Percentiles rank a stretch among this genome's conserved stretches.
phyloP scores from a whole-genome alignment of 2,888 invertebrate genomes.

The Eristalinus aeneus region DNA sequence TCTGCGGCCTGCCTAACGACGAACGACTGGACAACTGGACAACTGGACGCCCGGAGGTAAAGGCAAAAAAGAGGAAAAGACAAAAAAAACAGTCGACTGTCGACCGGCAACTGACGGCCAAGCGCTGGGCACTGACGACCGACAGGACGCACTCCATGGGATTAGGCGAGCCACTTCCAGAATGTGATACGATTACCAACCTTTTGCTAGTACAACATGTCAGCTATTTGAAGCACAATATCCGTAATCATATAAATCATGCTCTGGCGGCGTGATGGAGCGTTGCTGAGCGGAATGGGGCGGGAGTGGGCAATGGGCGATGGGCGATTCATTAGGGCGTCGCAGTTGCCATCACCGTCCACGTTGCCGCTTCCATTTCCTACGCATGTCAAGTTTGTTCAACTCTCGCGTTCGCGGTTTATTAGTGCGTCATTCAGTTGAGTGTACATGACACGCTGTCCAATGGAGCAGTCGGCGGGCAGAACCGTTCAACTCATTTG shows the following conservation, averaged over 20 bases:
- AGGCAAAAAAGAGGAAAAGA: neutral
- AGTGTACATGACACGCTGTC: conserved; percentile 56
- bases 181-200: conserved; percentile 60
- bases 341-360: conserved; percentile 5
- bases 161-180: conserved; percentile 34
- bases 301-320: neutral
- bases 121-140: neutral
- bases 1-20: conserved; percentile 3
- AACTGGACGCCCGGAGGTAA: neutral
- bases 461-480: neutral
- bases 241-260: conserved; percentile 69
- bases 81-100: neutral
- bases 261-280: neutral
- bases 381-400: conserved; percentile 65
- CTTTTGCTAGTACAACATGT: conserved; percentile 61
- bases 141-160: conserved; percentile 7
- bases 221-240: conserved; percentile 65
- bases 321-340: conserved; percentile 48
- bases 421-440: conserved; percentile 55
- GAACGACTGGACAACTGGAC: neutral
- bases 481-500: too few relatives aligned
- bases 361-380: conserved; percentile 36
- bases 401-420: conserved; percentile 52
- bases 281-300: neutral
- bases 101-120: neutral